Conservation (phyloP, 2,797 vertebrate species). For the Cephalopachus bancanus region DNA sequence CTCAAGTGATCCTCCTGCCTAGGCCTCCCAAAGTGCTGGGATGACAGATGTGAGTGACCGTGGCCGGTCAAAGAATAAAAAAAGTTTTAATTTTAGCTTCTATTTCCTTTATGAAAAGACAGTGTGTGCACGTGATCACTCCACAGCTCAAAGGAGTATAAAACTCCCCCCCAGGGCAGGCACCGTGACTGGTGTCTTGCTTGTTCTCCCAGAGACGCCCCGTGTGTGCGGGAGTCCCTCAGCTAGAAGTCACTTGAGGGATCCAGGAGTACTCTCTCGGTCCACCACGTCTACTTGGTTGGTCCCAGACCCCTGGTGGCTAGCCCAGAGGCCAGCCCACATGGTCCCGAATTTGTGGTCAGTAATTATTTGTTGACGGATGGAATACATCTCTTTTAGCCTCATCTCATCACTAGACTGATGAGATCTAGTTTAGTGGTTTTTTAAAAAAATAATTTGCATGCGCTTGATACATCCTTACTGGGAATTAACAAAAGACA, state of each 20-base stretch:
- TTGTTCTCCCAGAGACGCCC: not conserved
- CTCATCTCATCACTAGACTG: not conserved
- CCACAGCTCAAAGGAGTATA: not conserved
- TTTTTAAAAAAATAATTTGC: conserved; percentile 50
- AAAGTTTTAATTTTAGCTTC: conserved; percentile 37
- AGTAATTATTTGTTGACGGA: conserved; percentile 39
- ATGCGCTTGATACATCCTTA: not conserved
- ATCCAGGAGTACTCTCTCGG: not conserved
- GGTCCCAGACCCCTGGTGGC: not conserved
- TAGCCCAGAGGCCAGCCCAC: not conserved
- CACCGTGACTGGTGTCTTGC: not conserved
- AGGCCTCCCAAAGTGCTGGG: too few species aligned
- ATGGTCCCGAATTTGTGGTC: conserved; percentile 9
- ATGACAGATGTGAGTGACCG: not conserved
- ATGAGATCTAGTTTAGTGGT: conserved; percentile 46
- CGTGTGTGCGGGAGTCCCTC: accelerated
- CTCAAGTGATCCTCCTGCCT: too few species aligned
- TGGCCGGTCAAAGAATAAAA: not conserved
- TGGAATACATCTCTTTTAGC: conserved; percentile 47
- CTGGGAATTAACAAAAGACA: conserved; percentile 59
- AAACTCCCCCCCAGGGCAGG: not conserved
- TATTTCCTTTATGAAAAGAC: conserved; percentile 49
- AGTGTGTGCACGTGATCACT: not conserved
- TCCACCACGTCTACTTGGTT: not conserved
- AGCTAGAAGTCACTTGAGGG: conserved; percentile 33